A percentile compares a stretch with the other conserved stretches of the same genome.
phyloP scores from a whole-genome alignment of 2,113 vertebrate species.

The Xyliphius kryptos region DNA sequence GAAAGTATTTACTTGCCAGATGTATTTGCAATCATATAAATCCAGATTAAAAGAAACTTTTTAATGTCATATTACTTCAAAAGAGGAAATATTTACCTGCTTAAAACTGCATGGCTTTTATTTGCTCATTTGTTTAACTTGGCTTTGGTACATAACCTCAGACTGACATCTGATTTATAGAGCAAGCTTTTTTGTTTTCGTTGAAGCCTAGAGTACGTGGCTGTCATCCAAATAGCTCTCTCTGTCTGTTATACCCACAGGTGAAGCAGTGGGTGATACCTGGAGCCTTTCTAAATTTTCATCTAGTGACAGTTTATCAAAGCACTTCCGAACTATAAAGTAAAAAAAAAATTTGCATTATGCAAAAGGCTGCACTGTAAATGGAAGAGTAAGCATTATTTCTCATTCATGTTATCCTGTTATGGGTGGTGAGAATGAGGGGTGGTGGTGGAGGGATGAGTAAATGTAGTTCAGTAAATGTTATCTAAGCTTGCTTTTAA shows the following conservation, averaged over 20 bases:
- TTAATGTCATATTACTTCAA: no score
- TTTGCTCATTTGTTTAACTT: not conserved
- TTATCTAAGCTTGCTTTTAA: no score
- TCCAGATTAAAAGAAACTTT: no score
- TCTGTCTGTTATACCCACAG: constrained; percentile 11
- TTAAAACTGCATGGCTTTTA: no score
- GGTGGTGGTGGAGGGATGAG: no score
- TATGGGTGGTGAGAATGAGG: not conserved
- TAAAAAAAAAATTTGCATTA: constrained; percentile 18
- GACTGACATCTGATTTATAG: not conserved
- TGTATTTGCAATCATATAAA: no score
- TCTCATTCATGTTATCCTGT: not conserved
- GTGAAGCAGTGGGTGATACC: not conserved
- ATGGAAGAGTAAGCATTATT: not conserved
- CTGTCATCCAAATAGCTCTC: constrained; percentile 12
- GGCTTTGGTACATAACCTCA: not conserved
- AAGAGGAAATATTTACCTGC: no score
- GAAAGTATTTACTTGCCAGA: no score
- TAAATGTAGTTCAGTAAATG: no score
- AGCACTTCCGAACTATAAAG: not conserved
- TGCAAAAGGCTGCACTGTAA: constrained; percentile 14
- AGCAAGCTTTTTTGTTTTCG: not conserved
- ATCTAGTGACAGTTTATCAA: constrained; percentile 15
- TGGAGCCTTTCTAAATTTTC: not conserved
- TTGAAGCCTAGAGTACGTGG: constrained; percentile 12